A percentile compares a stretch with the other conserved stretches of the same genome.
phyloP scores from a whole-genome alignment of 1,140 invertebrate species.

The Dendrolimus punctatus region DNA sequence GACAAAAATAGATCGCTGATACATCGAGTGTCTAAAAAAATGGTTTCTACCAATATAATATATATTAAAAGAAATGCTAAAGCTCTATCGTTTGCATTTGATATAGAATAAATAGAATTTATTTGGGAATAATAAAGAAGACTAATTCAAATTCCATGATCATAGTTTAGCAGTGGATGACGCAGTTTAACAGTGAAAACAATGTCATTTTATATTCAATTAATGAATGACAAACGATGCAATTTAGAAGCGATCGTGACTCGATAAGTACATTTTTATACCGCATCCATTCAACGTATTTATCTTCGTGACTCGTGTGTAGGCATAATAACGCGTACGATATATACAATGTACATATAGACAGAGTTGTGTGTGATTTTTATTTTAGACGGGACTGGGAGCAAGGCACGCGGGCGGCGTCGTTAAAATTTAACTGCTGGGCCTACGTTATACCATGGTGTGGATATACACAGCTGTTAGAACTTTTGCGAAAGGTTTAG shows the following conservation, averaged over 20 bases:
- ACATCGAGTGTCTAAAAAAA: constrained; percentile 9
- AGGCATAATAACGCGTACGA: too few species aligned
- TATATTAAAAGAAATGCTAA: too few species aligned
- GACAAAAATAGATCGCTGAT: constrained; percentile 33
- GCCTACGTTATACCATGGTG: constrained; percentile 12
- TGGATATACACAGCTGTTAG: neutral
- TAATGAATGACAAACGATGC: too few species aligned
- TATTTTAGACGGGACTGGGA: constrained; percentile 17
- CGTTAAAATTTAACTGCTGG: constrained; percentile 33
- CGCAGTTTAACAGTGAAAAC: too few species aligned
- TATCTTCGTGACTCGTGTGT: constrained; percentile 5
- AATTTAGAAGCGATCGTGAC: neutral
- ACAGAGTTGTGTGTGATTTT: constrained; percentile 12
- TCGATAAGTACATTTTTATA: constrained; percentile 7
- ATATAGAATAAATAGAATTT: too few species aligned
- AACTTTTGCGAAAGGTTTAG: neutral
- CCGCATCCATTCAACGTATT: constrained; percentile 17
- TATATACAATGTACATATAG: neutral
- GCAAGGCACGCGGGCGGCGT: constrained; percentile 15
- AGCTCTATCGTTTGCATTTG: too few species aligned
- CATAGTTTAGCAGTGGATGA: too few species aligned
- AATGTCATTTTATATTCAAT: too few species aligned
- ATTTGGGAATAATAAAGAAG: too few species aligned
- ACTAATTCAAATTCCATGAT: too few species aligned
- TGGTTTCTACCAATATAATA: too few species aligned